A percentile compares a stretch with the other conserved stretches of the same genome.
Evolutionary conservation across 2,113 vertebrate species (phyloP).

Genomic region (Camelus bactrianus): DNA sequence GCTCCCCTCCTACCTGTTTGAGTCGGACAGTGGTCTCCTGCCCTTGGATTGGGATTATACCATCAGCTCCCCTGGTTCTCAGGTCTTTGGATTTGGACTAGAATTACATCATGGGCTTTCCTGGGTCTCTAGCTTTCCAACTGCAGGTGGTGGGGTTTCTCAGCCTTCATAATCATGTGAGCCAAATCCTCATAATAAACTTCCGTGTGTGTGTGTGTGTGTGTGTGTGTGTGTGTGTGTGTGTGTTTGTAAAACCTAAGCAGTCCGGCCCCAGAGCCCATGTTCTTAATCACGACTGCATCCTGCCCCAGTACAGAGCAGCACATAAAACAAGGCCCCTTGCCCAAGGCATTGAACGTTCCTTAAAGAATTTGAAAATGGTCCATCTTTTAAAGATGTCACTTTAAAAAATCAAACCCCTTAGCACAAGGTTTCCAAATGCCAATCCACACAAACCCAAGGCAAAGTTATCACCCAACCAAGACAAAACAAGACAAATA

Average conservation of each 20-base stretch:
- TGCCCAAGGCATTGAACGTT: background rate
- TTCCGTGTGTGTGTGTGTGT: background rate
- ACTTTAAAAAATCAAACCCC: background rate
- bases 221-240: background rate
- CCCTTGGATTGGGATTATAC: background rate
- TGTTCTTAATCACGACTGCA: background rate
- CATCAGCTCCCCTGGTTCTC: background rate
- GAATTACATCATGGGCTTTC: background rate
- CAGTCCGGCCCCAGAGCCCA: background rate
- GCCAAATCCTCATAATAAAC: background rate
- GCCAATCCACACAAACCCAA: background rate
- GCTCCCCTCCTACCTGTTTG: background rate
- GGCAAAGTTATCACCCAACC: background rate
- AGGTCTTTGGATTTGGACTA: background rate
- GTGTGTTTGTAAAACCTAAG: background rate
- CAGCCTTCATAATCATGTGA: background rate
- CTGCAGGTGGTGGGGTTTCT: background rate
- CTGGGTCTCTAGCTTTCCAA: background rate
- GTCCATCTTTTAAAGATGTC: background rate
- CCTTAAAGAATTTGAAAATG: background rate
- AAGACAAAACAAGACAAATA: background rate
- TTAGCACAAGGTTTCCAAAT: background rate
- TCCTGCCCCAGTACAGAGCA: background rate
- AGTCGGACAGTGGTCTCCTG: background rate
- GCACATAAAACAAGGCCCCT: background rate